Evolutionary conservation across 2,797 vertebrate genomes (phyloP), one percentile per base, ranked within the genome.

Genomic region (Girardinus metallicus): DNA sequence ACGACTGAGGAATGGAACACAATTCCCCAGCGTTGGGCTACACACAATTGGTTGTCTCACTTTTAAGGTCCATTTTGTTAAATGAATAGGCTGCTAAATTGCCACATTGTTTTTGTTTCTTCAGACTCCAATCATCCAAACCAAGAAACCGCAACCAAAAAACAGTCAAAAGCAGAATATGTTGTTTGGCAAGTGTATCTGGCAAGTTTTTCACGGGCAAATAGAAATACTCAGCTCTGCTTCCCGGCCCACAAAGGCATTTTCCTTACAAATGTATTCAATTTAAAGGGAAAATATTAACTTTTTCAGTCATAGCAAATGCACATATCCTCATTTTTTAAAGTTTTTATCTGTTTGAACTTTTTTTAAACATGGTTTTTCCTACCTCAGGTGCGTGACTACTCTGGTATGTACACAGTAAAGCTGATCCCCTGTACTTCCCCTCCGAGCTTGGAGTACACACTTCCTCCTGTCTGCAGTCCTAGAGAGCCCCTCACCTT

Each of bases 341-440:
- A 21, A 10, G 16, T 66, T 66, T 43, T 26, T 11, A 43, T 46
- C 64, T 46, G 1, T 46, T 72, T n/a, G 29, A 64, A 34, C 15
- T 0, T 36, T 73, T 78, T 57, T 44, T 1, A 74, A 12, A 55
- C 9, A 12, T 60, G 3, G 41, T 77, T 82, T 36, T n/a, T 5
- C 1, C 41, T 62, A 47, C 41, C 75, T 47, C 83, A 99, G 98
- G 96, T 99, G 29, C 96, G 98, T 2, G 98, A 99, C 92, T 99
- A 99, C 84, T 99, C 98, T 0, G 98, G 98, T n/a, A 96, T 94
- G 0, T 99, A 99, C 88, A 97, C 95, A 0, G 95, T 99, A 78
- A 99, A 97, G 88, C 93, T 99, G 85, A 78, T 98, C 47, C 95
- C 98, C 0, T 99, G 98, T 71, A 96, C 96, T 0, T 92, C 97